Percentiles rank a stretch among this genome's conserved stretches.
Evolutionary conservation across 2,888 invertebrate genomes (phyloP).

Genomic region (Tetramorium bicarinatum): DNA sequence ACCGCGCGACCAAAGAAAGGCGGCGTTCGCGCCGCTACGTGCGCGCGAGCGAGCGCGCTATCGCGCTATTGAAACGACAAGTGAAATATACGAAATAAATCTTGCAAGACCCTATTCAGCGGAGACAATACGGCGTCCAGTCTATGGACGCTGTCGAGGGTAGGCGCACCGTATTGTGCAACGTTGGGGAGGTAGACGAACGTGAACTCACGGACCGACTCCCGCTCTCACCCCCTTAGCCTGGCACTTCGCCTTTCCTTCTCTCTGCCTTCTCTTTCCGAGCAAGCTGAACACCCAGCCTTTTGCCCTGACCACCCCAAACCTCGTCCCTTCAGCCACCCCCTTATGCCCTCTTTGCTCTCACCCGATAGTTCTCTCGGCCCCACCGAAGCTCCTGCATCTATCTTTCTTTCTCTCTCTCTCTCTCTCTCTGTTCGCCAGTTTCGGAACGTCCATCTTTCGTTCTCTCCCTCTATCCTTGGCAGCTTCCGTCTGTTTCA

Average conservation of each 20-base stretch:
- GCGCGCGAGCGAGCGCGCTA: slow-evolving; percentile 81
- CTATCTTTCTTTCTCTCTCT: slow-evolving; percentile 36
- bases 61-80: slow-evolving; percentile 86
- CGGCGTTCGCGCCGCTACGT: slow-evolving; percentile 76
- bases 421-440: slow-evolving; percentile 34
- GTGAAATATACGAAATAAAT: slow-evolving; percentile 87
- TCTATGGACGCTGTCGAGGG: slow-evolving; percentile 83
- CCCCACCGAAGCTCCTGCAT: slow-evolving; percentile 54
- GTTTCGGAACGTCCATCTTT: slow-evolving; percentile 65
- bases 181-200: slow-evolving; percentile 75
- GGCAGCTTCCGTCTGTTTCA: slow-evolving; percentile 66
- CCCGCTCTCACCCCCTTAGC: slow-evolving; percentile 73
- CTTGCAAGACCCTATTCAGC: slow-evolving; percentile 86
- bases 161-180: slow-evolving; percentile 83
- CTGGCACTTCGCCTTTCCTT: slow-evolving; percentile 76
- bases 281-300: slow-evolving; percentile 51
- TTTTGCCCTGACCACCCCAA: slow-evolving; percentile 60
- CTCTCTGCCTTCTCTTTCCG: slow-evolving; percentile 64
- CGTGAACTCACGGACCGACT: slow-evolving; percentile 80
- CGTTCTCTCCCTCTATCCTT: slow-evolving; percentile 49
- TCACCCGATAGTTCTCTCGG: slow-evolving; percentile 66
- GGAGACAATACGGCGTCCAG: slow-evolving; percentile 86
- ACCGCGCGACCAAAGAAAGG: slow-evolving; percentile 69
- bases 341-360: slow-evolving; percentile 53
- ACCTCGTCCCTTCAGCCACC: slow-evolving; percentile 64